These are phyloP conservation scores for Sapajus apella DNA, from an alignment of 2,113 vertebrate species.

Conservation along the genomic window DNA sequence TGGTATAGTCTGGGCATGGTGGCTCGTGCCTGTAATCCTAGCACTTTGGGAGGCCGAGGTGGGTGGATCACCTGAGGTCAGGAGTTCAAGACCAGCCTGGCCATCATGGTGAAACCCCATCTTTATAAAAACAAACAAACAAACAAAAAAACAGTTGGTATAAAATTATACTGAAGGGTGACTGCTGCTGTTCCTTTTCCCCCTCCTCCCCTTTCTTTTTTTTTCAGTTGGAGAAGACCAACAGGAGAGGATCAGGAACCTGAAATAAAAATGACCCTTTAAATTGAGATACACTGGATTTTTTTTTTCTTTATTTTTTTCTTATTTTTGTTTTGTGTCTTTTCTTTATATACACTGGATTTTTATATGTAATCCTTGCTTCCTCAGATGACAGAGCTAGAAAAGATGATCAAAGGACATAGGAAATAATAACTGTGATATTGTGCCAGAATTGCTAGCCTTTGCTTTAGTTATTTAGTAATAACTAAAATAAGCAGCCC, in stretches of 20 bases:
- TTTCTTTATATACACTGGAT: neutral
- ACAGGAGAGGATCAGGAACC: neutral
- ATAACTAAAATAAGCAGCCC: too few relatives aligned
- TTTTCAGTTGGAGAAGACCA: neutral
- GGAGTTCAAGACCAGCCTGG: too few relatives aligned
- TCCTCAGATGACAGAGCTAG: neutral
- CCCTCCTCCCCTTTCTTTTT: neutral
- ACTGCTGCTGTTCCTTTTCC: neutral
- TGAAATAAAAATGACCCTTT: neutral
- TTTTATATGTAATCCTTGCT: conserved; percentile 1
- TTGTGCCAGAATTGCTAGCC: too few relatives aligned
- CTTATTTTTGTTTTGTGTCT: too few relatives aligned
- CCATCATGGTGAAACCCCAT: too few relatives aligned
- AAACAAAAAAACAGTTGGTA: neutral
- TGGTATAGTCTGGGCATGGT: neutral
- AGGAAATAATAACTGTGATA: neutral
- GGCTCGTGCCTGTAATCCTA: too few relatives aligned
- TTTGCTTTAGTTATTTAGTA: too few relatives aligned
- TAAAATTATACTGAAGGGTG: neutral
- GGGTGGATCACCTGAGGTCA: too few relatives aligned
- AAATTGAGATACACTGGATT: neutral
- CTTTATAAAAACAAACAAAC: too few relatives aligned
- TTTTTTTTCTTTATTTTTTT: neutral
- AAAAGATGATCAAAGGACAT: neutral
- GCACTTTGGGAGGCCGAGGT: too few relatives aligned